Evolutionary conservation across 2,797 vertebrate species (phyloP).

Genomic region (Coccyzus lansbergi): DNA sequence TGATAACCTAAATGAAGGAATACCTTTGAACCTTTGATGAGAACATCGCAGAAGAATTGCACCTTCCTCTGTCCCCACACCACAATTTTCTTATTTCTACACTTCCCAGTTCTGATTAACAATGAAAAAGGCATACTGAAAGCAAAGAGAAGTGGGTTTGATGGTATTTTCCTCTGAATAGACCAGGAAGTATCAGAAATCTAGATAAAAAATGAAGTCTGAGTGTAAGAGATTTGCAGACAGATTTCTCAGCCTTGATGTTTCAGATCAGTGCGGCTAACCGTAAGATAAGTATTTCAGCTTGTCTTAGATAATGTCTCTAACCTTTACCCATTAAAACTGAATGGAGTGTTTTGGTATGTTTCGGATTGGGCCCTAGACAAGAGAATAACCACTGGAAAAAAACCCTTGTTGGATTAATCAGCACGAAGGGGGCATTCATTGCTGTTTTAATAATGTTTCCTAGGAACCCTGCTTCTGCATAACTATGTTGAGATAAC

Average conservation of each 20-base stretch:
- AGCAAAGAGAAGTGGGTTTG: constrained; percentile 11
- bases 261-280: constrained; percentile 6
- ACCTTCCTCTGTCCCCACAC: background rate
- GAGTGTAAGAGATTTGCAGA: constrained; percentile 11
- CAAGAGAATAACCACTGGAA: background rate
- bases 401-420: background rate
- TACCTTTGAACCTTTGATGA: background rate
- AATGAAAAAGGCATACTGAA: background rate
- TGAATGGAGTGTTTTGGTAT: background rate
- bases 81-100: background rate
- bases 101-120: background rate
- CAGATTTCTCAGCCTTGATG: background rate
- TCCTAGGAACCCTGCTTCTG: background rate
- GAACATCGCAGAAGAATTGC: background rate
- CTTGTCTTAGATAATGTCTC: background rate
- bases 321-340: background rate
- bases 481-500: background rate
- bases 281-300: background rate
- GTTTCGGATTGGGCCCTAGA: background rate
- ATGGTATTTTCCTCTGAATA: constrained; percentile 24
- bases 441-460: background rate
- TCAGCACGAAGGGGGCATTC: background rate
- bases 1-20: background rate
- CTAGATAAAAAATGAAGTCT: background rate
- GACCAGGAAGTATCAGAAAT: constrained; percentile 19